Evolutionary conservation across 2,113 vertebrate genomes (phyloP), one percentile per base, ranked within the genome.

Genomic region (Alces alces): DNA sequence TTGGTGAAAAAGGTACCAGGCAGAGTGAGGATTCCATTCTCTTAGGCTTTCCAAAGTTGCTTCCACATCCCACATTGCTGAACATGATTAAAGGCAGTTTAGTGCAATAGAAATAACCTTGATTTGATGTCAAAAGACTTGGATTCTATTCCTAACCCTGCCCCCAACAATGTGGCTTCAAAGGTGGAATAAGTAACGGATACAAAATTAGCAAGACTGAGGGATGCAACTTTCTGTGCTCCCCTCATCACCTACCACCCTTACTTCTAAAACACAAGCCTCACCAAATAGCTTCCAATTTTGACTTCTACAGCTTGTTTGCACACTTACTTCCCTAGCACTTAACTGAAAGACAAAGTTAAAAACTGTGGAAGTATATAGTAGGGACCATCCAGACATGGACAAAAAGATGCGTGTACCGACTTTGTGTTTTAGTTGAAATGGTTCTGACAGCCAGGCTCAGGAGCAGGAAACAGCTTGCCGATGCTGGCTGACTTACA

Each of bases 401-500:
- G 6, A 43, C 28, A 76, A 76, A 89, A 36, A 82, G 27, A n/a
- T 43, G 19, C 12, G 33, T 30, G 9, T 70, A 17, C 33, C 43
- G 54, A 36, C 21, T 93, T 58, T 30, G 45, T 55, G n/a, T 47
- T 89, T 86, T 84, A 54, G 13, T 10, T 92, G 89, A 97, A 97
- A 82, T 16, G 14, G 17, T 89, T 89, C 89, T 88, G 88, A 95
- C 79, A 96, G 66, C 50, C 6, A 58, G 54, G 21, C 27, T 70
- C 17, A 50, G 57, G 95, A 55, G 52, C 55, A 87, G 50, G 3
- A 11, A 43, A 86, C 45, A 64, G 30, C 57, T 84, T 93, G 87
- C 84, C 87, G 66, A 7, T 90, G 19, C 96, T 92, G 61, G 55
- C 83, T 93, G 66, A 96, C 25, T 87, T 96, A 39, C 96, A 93